Evolutionary conservation across 2,888 invertebrate genomes (phyloP).

Genomic region (Cybosia mesomella): DNA sequence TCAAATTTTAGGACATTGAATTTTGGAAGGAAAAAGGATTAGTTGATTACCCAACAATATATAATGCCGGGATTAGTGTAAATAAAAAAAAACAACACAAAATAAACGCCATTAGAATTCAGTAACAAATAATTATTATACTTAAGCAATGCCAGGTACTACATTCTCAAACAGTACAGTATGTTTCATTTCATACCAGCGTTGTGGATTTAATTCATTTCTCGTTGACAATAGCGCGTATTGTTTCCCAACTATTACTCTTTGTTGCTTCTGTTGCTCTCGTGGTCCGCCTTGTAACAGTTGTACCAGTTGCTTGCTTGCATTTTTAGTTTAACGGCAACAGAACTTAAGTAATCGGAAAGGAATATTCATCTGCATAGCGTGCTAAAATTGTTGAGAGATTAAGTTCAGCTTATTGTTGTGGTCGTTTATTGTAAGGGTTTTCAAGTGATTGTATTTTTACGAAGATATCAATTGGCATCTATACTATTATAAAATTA

Average conservation of each 20-base stretch:
- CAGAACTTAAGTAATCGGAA: conserved; percentile 36
- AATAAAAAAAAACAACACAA: too few species aligned
- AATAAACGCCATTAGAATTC: too few species aligned
- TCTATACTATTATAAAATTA: too few species aligned
- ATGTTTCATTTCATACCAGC: conserved; percentile 40
- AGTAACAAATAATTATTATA: neutral
- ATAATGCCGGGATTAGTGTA: too few species aligned
- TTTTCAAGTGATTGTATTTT: too few species aligned
- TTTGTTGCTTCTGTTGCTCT: conserved; percentile 40
- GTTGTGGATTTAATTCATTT: conserved; percentile 57
- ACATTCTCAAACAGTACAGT: conserved; percentile 21
- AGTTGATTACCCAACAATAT: too few species aligned
- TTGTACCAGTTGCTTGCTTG: conserved; percentile 36
- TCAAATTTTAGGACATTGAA: too few species aligned
- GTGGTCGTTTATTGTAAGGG: too few species aligned
- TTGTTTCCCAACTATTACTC: conserved; percentile 55
- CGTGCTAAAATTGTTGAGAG: conserved; percentile 19
- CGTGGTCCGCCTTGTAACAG: conserved; percentile 16
- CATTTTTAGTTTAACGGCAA: conserved; percentile 31
- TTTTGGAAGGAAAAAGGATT: too few species aligned
- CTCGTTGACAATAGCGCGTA: conserved; percentile 42
- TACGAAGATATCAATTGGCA: too few species aligned
- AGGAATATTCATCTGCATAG: conserved; percentile 24
- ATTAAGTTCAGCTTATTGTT: neutral
- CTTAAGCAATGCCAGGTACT: conserved; percentile 22